A percentile compares a stretch with the other conserved stretches of the same genome.
Evolutionary conservation across 92 coral and sea anemone species (phyloP).

Genomic region (Pocillopora meandrina): DNA sequence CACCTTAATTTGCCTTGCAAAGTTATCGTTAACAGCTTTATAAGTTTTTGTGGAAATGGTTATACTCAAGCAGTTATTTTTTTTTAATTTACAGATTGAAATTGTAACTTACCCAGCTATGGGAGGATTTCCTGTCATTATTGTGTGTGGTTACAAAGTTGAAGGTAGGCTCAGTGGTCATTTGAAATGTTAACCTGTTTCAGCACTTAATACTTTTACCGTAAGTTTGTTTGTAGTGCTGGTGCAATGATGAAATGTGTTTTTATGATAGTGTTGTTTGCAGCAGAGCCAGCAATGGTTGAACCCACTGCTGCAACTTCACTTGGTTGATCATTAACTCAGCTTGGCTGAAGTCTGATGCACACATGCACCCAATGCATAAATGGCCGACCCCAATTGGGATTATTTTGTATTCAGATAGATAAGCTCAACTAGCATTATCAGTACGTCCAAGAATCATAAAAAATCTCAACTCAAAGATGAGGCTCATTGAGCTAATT

Average conservation of each 20-base stretch:
- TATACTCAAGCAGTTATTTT: neutral
- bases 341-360: constrained; percentile 83
- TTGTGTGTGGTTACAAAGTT: neutral
- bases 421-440: too few relatives aligned
- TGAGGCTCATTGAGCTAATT: too few relatives aligned
- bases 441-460: too few relatives aligned
- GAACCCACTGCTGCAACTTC: constrained; percentile 93
- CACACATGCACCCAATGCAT: neutral
- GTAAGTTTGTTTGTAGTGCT: neutral
- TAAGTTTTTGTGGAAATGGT: neutral
- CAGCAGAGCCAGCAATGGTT: constrained; percentile 96
- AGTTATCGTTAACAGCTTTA: neutral
- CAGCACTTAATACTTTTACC: too few relatives aligned
- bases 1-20: neutral
- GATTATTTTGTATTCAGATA: too few relatives aligned
- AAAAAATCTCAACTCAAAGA: too few relatives aligned
- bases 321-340: constrained; percentile 56
- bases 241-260: constrained; percentile 73
- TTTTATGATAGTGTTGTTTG: constrained; percentile 69
- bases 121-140: too few relatives aligned
- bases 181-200: too few relatives aligned
- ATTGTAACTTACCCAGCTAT: neutral
- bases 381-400: too few relatives aligned
- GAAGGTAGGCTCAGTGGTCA: neutral
- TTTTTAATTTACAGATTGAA: neutral